These are phyloP conservation scores for Drosophila navojoa DNA, from an alignment of 1,140 invertebrate species.

Conservation along the genomic window DNA sequence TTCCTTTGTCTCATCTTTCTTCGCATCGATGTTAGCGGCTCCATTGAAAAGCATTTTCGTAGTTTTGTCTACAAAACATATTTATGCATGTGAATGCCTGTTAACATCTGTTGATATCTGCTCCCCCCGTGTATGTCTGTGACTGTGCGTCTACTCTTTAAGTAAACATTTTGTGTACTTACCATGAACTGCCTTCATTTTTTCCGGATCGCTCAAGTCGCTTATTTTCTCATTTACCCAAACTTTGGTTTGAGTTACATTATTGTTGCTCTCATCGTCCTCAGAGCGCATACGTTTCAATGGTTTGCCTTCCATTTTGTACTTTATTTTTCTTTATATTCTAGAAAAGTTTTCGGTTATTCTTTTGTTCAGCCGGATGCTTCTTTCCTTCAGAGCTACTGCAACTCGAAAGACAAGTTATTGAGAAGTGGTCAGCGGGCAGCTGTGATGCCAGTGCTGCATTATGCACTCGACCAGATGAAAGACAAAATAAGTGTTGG, in stretches of 20 bases:
- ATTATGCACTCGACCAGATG: neutral
- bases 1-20: neutral
- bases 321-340: neutral
- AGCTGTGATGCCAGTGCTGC: neutral
- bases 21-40: conserved; percentile 33
- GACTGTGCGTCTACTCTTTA: neutral
- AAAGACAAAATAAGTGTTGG: neutral
- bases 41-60: conserved; percentile 63
- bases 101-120: too few relatives aligned
- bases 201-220: conserved; percentile 51
- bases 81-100: too few relatives aligned
- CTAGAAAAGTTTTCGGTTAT: neutral
- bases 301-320: conserved; percentile 43
- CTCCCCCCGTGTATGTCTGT: too few relatives aligned
- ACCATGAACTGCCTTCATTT: conserved; percentile 74
- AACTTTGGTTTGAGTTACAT: conserved; percentile 59
- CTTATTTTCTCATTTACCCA: conserved; percentile 62
- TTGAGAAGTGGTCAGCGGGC: neutral
- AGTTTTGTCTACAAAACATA: conserved; percentile 58
- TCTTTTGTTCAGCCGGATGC: conserved; percentile 4
- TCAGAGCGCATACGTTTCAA: conserved; percentile 63
- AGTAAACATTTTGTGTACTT: conserved; percentile 2
- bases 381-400: conserved; percentile 2
- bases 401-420: neutral
- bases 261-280: conserved; percentile 59